Evolutionary conservation across 2,888 invertebrate species (phyloP).

Genomic region (Drosophila longiperda): DNA sequence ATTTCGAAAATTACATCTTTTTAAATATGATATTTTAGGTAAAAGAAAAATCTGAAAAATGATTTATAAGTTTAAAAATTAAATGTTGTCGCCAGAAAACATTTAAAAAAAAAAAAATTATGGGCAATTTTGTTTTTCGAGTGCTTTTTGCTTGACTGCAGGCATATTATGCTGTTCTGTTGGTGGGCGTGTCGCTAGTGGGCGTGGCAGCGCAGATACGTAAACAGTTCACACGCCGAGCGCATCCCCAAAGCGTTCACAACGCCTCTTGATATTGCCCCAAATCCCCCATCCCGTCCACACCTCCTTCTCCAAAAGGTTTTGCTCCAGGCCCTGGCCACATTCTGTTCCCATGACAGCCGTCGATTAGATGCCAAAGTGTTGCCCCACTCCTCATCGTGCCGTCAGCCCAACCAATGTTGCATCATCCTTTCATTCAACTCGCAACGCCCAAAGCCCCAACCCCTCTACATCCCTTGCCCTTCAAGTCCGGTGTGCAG

Average conservation of each 20-base stretch:
- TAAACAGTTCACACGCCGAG: conserved; percentile 70
- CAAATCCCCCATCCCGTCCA: neutral
- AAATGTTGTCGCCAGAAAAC: neutral
- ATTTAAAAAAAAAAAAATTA: neutral
- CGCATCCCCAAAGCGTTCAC: conserved; percentile 77
- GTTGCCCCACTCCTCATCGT: conserved; percentile 1
- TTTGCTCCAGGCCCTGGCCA: conserved; percentile 9
- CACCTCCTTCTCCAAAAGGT: neutral
- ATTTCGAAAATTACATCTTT: neutral
- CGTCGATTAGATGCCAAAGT: conserved; percentile 68
- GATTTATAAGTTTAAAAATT: neutral
- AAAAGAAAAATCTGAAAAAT: too few species aligned
- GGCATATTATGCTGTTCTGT: conserved; percentile 8
- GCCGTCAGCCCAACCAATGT: neutral
- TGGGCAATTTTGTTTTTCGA: neutral
- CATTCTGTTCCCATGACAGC: conserved; percentile 72
- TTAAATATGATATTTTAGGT: too few species aligned
- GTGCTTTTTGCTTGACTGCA: conserved; percentile 31
- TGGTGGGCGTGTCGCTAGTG: conserved; percentile 31
- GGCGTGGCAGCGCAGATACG: conserved; percentile 60
- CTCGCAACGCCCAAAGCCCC: conserved; percentile 12
- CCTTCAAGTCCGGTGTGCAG: conserved; percentile 34
- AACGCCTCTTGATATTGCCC: conserved; percentile 43
- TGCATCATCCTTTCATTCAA: conserved; percentile 22
- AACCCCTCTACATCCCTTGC: neutral